These are phyloP conservation scores for Takifugu flavidus DNA, from an alignment of 2,113 vertebrate species.

Conservation along the genomic window DNA sequence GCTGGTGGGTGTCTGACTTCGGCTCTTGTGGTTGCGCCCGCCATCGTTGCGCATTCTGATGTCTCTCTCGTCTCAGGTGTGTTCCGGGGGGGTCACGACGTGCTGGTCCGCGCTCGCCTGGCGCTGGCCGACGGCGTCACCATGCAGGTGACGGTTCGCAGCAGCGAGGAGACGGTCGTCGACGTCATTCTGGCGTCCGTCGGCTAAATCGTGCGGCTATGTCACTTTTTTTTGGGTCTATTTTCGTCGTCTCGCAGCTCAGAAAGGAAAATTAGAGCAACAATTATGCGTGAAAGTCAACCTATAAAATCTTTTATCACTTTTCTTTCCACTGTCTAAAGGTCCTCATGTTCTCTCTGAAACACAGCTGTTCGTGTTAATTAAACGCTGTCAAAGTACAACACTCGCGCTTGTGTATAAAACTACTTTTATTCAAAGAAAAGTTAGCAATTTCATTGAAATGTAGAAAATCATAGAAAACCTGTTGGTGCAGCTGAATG, in stretches of 20 bases:
- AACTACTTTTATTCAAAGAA: constrained; percentile 84
- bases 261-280: no score
- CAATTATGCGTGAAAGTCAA: no score
- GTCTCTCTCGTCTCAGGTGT: constrained; percentile 74
- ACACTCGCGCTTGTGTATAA: constrained; percentile 69
- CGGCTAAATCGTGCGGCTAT: constrained; percentile 70
- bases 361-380: constrained; percentile 4
- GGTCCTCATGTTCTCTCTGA: neutral
- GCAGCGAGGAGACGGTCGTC: constrained; percentile 81
- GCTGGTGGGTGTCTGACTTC: constrained; percentile 76
- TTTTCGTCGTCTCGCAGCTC: no score
- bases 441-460: neutral
- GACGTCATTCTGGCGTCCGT: constrained; percentile 93
- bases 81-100: constrained; percentile 85
- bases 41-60: neutral
- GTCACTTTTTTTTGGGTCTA: no score
- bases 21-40: neutral
- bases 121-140: constrained; percentile 92
- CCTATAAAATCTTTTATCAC: no score
- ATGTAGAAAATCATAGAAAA: no score
- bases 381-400: constrained; percentile 13
- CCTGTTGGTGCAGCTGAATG: constrained; percentile 2
- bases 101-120: constrained; percentile 87
- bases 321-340: constrained; percentile 16
- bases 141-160: constrained; percentile 97